Percentiles rank a stretch among this genome's conserved stretches.
These are phyloP conservation scores for Norana najaformis DNA, from an alignment of 2,888 invertebrate species.

Conservation along the genomic window DNA sequence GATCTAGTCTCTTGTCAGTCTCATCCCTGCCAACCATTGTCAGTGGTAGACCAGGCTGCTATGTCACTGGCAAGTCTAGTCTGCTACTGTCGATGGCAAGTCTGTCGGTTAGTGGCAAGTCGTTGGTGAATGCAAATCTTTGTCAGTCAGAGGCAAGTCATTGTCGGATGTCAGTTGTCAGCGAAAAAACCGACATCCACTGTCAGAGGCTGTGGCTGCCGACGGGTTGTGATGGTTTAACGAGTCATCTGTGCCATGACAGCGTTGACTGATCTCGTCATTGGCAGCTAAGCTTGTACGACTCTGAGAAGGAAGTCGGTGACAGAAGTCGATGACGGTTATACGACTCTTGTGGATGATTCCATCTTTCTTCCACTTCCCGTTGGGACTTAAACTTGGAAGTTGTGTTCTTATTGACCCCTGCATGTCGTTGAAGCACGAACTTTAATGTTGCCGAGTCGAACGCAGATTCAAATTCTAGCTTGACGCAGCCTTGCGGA, in stretches of 20 bases:
- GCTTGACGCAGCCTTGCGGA: background rate
- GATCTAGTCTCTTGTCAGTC: constrained; percentile 31
- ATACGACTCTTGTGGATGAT: background rate
- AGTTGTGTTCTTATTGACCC: background rate
- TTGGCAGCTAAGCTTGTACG: too few species aligned
- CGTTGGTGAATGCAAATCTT: background rate
- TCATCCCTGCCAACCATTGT: background rate
- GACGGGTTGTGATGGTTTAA: too few species aligned
- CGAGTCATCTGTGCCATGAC: too few species aligned
- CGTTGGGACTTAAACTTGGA: background rate
- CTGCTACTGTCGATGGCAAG: background rate
- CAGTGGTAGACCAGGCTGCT: background rate
- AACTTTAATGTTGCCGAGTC: background rate
- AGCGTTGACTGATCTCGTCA: too few species aligned
- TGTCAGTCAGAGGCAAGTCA: background rate
- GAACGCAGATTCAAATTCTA: background rate
- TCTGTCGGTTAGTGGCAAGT: background rate
- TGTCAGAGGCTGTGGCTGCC: too few species aligned
- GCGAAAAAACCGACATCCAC: too few species aligned
- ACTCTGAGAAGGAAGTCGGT: background rate
- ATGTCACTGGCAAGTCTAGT: background rate
- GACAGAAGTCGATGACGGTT: background rate
- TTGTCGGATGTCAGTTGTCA: background rate
- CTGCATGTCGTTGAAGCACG: background rate
- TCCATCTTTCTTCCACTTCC: background rate